phyloP scores from a whole-genome alignment of 2,113 vertebrate genomes.

The Zootoca vivipara region DNA sequence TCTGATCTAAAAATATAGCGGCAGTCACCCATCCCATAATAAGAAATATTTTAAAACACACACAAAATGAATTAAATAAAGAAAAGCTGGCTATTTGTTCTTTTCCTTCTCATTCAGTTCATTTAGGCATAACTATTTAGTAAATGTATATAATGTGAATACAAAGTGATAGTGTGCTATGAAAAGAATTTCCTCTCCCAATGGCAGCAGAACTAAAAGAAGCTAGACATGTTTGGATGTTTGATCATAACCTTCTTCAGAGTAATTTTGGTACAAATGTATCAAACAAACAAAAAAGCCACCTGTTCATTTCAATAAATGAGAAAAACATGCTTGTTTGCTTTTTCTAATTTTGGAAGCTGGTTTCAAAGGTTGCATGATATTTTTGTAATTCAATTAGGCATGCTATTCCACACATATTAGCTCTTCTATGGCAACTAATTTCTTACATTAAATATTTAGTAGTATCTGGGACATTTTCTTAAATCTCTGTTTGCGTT shows the following conservation, averaged over 20 bases:
- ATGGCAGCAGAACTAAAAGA: not conserved
- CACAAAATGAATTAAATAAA: not conserved
- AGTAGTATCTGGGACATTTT: not conserved
- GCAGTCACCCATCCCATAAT: not conserved
- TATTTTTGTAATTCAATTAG: conserved; percentile 10
- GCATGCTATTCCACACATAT: not conserved
- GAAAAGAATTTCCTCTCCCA: not conserved
- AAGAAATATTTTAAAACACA: not conserved
- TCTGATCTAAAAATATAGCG: not conserved
- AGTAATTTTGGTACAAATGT: conserved; percentile 2
- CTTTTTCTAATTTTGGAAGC: not conserved
- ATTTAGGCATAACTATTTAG: not conserved
- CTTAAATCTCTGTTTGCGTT: not conserved
- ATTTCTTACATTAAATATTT: not conserved
- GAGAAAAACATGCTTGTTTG: not conserved
- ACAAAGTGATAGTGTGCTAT: not conserved
- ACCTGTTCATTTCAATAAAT: not conserved
- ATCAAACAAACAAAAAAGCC: not conserved
- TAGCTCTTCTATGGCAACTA: not conserved
- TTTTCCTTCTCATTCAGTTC: not conserved
- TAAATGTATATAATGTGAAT: not conserved
- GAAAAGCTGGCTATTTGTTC: not conserved
- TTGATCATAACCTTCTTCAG: not conserved
- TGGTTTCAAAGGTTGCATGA: not conserved
- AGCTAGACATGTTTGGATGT: not conserved